Conservation (phyloP, 2,113 vertebrate genomes). For the Hippolais icterina region DNA sequence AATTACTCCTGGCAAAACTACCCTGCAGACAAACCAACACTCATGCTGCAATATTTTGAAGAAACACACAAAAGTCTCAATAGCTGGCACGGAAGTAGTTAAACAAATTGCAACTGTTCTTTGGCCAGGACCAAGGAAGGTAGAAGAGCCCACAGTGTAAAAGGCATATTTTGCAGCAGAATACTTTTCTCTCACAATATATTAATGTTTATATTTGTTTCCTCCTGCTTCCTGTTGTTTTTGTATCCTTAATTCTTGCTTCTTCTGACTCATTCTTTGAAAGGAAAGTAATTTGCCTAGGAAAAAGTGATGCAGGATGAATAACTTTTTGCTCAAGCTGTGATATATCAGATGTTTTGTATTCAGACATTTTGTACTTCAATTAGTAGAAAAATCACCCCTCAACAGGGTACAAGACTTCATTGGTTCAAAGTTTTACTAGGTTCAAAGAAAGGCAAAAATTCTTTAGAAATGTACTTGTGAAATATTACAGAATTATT, state of each 20-base stretch:
- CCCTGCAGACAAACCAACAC: neutral
- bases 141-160: neutral
- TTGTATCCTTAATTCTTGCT: neutral
- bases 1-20: neutral
- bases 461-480: neutral
- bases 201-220: neutral
- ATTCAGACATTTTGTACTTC: neutral
- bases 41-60: neutral
- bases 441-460: neutral
- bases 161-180: neutral
- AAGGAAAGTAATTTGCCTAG: neutral
- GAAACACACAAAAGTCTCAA: neutral
- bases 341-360: neutral
- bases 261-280: neutral
- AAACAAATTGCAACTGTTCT: neutral
- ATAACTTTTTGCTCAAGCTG: neutral
- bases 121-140: neutral
- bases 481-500: neutral
- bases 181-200: neutral
- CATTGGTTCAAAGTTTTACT: neutral
- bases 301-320: neutral
- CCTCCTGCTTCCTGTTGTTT: neutral
- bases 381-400: neutral
- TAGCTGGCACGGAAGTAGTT: neutral
- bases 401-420: neutral